These are phyloP conservation scores for Hypena proboscidalis DNA, from an alignment of 2,888 invertebrate species.

Conservation along the genomic window DNA sequence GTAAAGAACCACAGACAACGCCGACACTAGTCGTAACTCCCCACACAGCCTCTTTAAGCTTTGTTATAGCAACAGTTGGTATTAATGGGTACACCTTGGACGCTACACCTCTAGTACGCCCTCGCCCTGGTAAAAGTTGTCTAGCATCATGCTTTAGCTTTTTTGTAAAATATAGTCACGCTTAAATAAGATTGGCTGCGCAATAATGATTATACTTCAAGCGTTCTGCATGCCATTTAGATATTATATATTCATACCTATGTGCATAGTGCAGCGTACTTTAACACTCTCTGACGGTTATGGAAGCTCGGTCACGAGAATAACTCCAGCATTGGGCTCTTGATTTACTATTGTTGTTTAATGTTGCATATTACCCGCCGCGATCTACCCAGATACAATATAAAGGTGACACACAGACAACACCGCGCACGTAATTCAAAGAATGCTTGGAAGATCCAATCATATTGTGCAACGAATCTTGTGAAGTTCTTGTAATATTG, in stretches of 20 bases:
- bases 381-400: constrained; percentile 67
- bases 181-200: constrained; percentile 85
- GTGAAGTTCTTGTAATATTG: constrained; percentile 85
- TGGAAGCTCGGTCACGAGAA: constrained; percentile 73
- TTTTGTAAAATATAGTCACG: constrained; percentile 86
- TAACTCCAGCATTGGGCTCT: constrained; percentile 63
- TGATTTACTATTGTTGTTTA: constrained; percentile 58
- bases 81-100: constrained; percentile 83
- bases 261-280: constrained; percentile 83
- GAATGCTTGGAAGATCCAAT: constrained; percentile 84
- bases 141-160: constrained; percentile 85
- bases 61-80: constrained; percentile 81
- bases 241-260: constrained; percentile 84
- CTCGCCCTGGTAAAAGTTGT: constrained; percentile 84
- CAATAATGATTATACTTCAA: constrained; percentile 86
- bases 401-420: constrained; percentile 80
- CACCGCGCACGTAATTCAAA: constrained; percentile 74
- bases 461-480: constrained; percentile 86
- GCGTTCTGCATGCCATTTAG: constrained; percentile 86
- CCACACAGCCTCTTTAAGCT: constrained; percentile 82
- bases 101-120: constrained; percentile 83
- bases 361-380: constrained; percentile 42
- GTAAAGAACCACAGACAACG: constrained; percentile 71
- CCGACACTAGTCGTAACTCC: constrained; percentile 76
- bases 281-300: constrained; percentile 81